Conservation (phyloP, 2,888 invertebrate species). For the Epistrophe grossulariae region DNA sequence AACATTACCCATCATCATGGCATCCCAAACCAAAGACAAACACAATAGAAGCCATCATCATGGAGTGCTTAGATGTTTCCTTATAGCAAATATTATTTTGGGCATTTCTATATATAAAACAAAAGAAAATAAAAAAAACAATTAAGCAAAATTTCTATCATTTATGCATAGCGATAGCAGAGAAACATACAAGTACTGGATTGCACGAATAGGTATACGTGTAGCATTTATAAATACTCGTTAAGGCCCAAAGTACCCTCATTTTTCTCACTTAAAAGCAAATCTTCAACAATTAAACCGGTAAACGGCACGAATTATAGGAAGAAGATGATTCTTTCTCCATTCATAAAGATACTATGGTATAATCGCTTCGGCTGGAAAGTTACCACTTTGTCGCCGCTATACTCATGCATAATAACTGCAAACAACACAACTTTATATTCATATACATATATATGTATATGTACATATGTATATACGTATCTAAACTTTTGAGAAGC, state of each 20-base stretch:
- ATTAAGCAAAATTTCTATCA: conserved; percentile 41
- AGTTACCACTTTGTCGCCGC: not conserved
- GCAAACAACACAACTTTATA: not conserved
- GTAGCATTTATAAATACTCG: not conserved
- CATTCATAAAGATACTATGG: not conserved
- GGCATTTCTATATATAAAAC: not conserved
- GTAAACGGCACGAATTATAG: conserved; percentile 51
- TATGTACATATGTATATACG: no score
- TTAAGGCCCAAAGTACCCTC: conserved; percentile 42
- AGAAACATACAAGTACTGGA: not conserved
- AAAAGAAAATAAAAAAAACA: conserved; percentile 3
- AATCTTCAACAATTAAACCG: conserved; percentile 65
- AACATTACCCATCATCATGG: not conserved
- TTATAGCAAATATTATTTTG: conserved; percentile 29
- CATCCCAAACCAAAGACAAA: not conserved
- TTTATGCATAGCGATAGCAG: not conserved
- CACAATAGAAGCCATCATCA: not conserved
- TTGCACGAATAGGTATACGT: conserved; percentile 10
- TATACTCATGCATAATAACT: conserved; percentile 1
- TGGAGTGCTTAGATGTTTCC: conserved; percentile 15
- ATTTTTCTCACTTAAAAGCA: conserved; percentile 69
- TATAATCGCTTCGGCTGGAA: not conserved
- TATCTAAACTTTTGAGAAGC: not conserved
- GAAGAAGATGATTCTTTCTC: conserved; percentile 28
- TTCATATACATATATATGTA: no score